Evolutionary conservation across 2,888 invertebrate genomes (phyloP).

Genomic region (Hyposoter dolosus): DNA sequence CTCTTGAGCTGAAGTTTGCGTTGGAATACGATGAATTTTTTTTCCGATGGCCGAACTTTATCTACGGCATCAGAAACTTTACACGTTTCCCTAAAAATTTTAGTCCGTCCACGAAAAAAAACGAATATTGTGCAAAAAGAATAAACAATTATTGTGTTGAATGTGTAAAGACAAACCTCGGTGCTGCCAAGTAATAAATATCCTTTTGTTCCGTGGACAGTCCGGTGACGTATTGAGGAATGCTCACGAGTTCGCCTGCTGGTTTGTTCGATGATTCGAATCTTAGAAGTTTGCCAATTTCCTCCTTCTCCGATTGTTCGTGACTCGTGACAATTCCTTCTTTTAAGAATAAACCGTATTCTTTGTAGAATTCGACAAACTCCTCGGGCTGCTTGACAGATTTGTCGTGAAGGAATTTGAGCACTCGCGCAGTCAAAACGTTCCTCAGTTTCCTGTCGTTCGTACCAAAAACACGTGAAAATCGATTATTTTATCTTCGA

Average conservation of each 20-base stretch:
- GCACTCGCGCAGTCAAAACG: slow-evolving; percentile 92
- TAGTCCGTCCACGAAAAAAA: neutral
- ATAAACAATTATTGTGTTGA: neutral
- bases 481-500: neutral
- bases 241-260: slow-evolving; percentile 90
- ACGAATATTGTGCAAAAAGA: neutral
- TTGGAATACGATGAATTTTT: neutral
- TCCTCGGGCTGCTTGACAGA: slow-evolving; percentile 93
- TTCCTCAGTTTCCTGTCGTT: slow-evolving; percentile 90
- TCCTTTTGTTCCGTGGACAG: slow-evolving; percentile 93
- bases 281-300: slow-evolving; percentile 94
- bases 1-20: neutral
- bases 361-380: slow-evolving; percentile 94
- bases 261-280: slow-evolving; percentile 95
- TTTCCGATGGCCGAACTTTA: neutral
- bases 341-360: slow-evolving; percentile 96
- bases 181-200: slow-evolving; percentile 97
- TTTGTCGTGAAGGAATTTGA: slow-evolving; percentile 94
- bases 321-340: slow-evolving; percentile 96
- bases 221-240: slow-evolving; percentile 92
- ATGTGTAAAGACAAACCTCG: slow-evolving; percentile 87
- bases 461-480: neutral
- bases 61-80: neutral
- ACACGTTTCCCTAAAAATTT: no score
- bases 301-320: slow-evolving; percentile 95